Base-by-base conservation (phyloP, 2,113 vertebrate genomes). In the Centropus unirufus region DNA sequence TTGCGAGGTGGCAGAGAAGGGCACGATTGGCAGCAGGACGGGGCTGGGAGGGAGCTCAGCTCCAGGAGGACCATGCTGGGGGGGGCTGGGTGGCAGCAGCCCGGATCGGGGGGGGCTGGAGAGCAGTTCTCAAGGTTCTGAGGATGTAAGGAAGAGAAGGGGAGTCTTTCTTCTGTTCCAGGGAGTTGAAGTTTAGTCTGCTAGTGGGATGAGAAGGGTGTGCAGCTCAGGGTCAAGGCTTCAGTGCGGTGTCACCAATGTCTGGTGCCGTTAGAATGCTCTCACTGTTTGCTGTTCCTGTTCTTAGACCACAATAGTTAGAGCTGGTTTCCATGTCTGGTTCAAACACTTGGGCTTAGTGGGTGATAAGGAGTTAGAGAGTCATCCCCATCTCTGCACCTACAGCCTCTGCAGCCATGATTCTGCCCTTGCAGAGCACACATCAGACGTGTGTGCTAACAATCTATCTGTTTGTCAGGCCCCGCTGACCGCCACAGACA, bases 401-500 rank as follows among this genome's bases (percentile, higher is more conserved):
- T 40, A 16, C 8, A 12, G 21, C 14, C 55, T 9, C 24, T 14
- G 20, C 51, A 2, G 11, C 24, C 24, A 0, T 19, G 59, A 9
- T 57, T 29, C 3, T 27, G n/a, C 59, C 49, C 58, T 68, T 54
- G 24, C 8, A 18, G 59, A 39, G 5, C 19, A 5, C 7, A 23
- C 15, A 1, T 34, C 19, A 18, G 46, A 44, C 61, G 34, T 24
- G 5, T 58, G n/a, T 55, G 21, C 24, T 54, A 62, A 66, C 66
- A 32, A 51, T 68, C 23, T 7, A 13, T 91, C 88, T 8, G 12
- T 94, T 89, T 80, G 70, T 12, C 87, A 99, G 99, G 99, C 99
- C 44, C 99, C 99, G 19, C 97, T 99, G 58, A 99, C 99, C 39
- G 97, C 98, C n/a, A 98, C 98, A 44, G 99, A 99, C 96, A 99